phyloP scores from a whole-genome alignment of 1,140 invertebrate species.

The Triops longicaudatus region DNA sequence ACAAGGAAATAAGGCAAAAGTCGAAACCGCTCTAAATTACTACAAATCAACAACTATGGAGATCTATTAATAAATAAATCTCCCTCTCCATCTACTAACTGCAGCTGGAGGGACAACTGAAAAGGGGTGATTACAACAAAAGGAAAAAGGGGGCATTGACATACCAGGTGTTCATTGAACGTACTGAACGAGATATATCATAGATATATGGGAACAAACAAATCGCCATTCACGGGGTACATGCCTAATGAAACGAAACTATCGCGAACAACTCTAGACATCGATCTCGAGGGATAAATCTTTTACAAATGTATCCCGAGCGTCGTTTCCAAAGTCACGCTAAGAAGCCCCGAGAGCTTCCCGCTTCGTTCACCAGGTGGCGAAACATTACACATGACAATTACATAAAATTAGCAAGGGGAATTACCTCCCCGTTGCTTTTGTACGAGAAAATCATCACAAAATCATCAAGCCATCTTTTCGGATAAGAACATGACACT shows the following conservation, averaged over 20 bases:
- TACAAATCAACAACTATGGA: not conserved
- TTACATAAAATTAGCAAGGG: conserved; percentile 15
- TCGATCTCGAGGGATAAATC: conserved; percentile 17
- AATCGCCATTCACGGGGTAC: conserved; percentile 21
- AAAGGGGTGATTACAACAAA: not conserved
- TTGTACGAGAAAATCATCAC: conserved; percentile 32
- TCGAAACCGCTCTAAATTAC: not conserved
- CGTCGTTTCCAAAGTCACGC: conserved; percentile 28
- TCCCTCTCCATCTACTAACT: conserved; percentile 10
- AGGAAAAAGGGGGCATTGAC: not conserved
- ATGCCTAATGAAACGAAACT: conserved; percentile 40
- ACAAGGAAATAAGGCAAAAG: not conserved
- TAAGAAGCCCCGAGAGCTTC: conserved; percentile 13
- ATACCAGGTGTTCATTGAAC: conserved; percentile 70
- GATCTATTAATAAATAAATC: not conserved
- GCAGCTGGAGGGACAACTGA: not conserved
- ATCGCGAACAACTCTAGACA: conserved; percentile 48
- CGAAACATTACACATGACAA: conserved; percentile 5
- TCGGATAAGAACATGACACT: conserved; percentile 17
- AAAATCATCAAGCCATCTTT: conserved; percentile 17
- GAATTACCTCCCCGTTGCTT: conserved; percentile 20
- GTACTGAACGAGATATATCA: conserved; percentile 83
- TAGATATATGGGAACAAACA: conserved; percentile 85
- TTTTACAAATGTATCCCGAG: conserved; percentile 23
- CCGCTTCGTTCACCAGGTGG: not conserved